Evolutionary conservation across 2,797 vertebrate species (phyloP), one percentile per base, ranked within the genome.

Genomic region (Xenentodon cancila): DNA sequence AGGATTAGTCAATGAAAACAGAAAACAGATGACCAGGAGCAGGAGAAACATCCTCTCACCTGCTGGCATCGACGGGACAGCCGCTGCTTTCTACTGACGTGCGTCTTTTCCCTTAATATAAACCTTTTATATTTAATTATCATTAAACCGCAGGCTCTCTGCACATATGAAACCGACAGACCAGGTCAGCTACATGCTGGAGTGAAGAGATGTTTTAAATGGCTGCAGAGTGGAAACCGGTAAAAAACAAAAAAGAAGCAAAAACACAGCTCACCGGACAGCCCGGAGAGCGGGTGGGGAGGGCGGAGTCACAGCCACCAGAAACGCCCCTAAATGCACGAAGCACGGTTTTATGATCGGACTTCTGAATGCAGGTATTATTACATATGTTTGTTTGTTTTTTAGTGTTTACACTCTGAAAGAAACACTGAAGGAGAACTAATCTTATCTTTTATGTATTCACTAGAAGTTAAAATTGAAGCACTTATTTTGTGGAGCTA

Each of bases 281-380:
- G 60, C 19, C 64, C 16, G 40, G 17, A 17, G 53, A 12, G 34
- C 3, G 15, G 13, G 42, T 7, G 5, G 37, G 5, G 66, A 4
- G 66, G 88, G 84, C 55, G 76, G 73, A 49, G 64, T 53, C 59
- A 27, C 22, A 37, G 3, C 37, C 43, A 37, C 8, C 34, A 53
- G 42, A 21, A 64, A 73, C 64, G 45, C 73, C 63, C 60, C 34
- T 7, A 27, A 27, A 32, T 32, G 3, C 6, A 32, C 30, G 6
- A 7, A 27, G 7, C 27, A 27, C 27, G 27, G 27, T 27, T 27
- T 27, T 7, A 27, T 3, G 27, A 27, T 27, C 27, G n/a, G n/a
- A n/a, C 27, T 27, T 27, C 27, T 27, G 7, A 27, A 27, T 27
- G 3, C 27, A 27, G 27, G 27, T 27, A 27, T 7, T 27, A 7